Conservation (phyloP, 2,113 vertebrate species). For the Burhinus oedicnemus region DNA sequence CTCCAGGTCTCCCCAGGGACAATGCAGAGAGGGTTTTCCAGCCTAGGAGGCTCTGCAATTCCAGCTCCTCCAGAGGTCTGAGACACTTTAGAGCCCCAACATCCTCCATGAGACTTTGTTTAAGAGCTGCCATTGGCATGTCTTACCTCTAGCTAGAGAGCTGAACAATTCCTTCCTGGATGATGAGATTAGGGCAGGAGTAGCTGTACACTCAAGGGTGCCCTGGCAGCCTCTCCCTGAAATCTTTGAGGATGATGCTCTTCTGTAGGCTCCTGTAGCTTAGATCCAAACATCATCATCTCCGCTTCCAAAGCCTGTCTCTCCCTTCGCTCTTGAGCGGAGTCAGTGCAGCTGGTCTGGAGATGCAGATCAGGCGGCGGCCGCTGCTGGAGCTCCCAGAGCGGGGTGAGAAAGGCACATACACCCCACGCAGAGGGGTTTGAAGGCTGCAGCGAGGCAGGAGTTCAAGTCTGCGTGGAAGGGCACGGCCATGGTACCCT, state of each 20-base stretch:
- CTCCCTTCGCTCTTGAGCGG: rapidly evolving
- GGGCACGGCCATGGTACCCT: not conserved
- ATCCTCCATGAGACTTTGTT: not conserved
- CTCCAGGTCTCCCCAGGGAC: not conserved
- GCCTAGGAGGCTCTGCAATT: not conserved
- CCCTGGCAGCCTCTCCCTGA: not conserved
- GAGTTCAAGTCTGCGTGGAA: not conserved
- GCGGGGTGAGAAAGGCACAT: not conserved
- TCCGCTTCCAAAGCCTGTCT: not conserved
- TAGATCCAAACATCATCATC: not conserved
- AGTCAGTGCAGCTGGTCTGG: not conserved
- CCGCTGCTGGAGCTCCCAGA: not conserved
- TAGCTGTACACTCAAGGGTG: not conserved
- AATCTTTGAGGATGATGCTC: not conserved
- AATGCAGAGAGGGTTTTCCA: not conserved
- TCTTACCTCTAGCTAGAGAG: not conserved
- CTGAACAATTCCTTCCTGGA: not conserved
- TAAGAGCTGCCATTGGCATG: not conserved
- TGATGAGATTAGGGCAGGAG: not conserved
- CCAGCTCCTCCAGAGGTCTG: not conserved
- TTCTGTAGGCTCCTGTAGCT: not conserved
- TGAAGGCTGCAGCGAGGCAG: not conserved
- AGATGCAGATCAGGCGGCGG: not conserved
- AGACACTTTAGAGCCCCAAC: not conserved
- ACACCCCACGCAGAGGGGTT: rapidly evolving